These are phyloP conservation scores for Bathynomus jamesi DNA, from an alignment of 1,140 invertebrate species.

Conservation along the genomic window DNA sequence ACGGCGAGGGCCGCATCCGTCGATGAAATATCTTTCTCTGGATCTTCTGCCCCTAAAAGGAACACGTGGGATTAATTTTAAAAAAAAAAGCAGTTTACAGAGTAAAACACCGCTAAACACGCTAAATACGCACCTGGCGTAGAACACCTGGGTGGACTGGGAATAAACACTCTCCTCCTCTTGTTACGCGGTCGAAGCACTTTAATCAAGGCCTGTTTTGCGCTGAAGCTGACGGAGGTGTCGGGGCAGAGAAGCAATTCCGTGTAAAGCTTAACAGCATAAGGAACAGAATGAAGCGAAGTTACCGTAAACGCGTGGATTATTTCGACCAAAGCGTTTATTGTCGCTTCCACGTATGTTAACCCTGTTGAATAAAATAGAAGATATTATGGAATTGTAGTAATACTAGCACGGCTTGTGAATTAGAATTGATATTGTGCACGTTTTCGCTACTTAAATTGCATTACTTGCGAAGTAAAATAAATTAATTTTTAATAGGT, in stretches of 20 bases:
- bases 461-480: too few species aligned
- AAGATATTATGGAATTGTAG: too few species aligned
- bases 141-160: constrained; percentile 63
- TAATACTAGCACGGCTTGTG: too few species aligned
- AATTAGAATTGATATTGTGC: too few species aligned
- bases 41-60: constrained; percentile 17
- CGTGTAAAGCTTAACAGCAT: constrained; percentile 58
- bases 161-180: constrained; percentile 67
- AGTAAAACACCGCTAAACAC: too few species aligned
- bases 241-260: constrained; percentile 70
- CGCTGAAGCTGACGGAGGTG: constrained; percentile 75
- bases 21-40: constrained; percentile 9
- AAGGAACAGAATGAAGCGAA: constrained; percentile 54
- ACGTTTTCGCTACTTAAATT: too few species aligned
- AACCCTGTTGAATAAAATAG: constrained; percentile 47
- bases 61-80: too few species aligned
- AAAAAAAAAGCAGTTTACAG: too few species aligned
- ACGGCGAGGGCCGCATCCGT: constrained; percentile 16
- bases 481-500: too few species aligned
- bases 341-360: constrained; percentile 73
- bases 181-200: constrained; percentile 66
- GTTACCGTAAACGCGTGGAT: constrained; percentile 77
- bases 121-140: constrained; percentile 49
- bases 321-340: constrained; percentile 81
- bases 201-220: constrained; percentile 78